These are phyloP conservation scores for Gerris lacustris DNA, from an alignment of 2,888 invertebrate species.

Conservation along the genomic window DNA sequence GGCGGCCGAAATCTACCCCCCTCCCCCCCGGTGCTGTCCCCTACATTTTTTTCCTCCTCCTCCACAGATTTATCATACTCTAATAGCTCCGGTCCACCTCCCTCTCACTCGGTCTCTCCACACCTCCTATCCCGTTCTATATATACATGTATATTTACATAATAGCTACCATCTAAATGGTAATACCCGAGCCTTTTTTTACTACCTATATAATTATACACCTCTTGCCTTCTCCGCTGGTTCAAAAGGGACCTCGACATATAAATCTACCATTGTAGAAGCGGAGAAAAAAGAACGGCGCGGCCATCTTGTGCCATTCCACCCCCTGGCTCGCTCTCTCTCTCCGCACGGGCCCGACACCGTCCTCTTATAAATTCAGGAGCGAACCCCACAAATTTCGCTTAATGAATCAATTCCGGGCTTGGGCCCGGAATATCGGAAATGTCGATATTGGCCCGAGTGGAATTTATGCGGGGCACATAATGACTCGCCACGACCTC, in stretches of 20 bases:
- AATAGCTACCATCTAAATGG: conserved; percentile 26
- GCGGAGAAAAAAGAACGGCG: neutral
- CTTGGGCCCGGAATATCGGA: no score
- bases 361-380: neutral
- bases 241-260: neutral
- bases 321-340: neutral
- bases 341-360: neutral
- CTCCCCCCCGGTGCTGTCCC: conserved; percentile 13
- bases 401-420: neutral
- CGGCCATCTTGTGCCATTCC: neutral
- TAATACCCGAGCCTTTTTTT: conserved; percentile 17
- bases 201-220: conserved; percentile 18
- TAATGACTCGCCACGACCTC: no score
- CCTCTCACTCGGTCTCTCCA: conserved; percentile 14
- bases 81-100: conserved; percentile 5
- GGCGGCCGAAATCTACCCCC: conserved; percentile 12
- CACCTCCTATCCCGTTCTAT: conserved; percentile 14
- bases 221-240: conserved; percentile 12
- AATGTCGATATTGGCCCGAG: no score
- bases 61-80: conserved; percentile 22
- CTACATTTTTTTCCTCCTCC: conserved; percentile 22
- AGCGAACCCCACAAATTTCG: neutral
- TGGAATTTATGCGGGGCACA: no score
- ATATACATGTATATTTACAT: conserved; percentile 23
- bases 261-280: neutral